Evolutionary conservation across 2,113 vertebrate genomes (phyloP), one percentile per base, ranked within the genome.

Genomic region (Monarcha castaneiventris): DNA sequence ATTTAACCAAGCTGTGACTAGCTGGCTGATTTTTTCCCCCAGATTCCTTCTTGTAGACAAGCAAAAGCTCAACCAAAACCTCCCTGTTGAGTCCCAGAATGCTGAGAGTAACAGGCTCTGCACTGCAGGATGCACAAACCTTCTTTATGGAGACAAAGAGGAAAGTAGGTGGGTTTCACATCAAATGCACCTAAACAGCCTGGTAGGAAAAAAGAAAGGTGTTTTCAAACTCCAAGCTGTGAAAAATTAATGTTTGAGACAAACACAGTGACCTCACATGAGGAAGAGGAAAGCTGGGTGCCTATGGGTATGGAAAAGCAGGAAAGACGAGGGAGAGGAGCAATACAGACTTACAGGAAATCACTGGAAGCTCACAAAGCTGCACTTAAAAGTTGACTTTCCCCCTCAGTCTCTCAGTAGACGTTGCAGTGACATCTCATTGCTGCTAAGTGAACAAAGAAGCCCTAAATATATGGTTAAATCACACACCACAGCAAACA

Each of bases 401-500:
- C 23, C 74, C 62, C 33, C 64, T 76, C 54, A 54, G 59, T 23
- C 16, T 78, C 81, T 95, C 84, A 41, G 79, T 68, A 94, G 74
- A 76, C 78, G 77, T 81, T 79, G 33, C 80, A 67, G 51, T 91
- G 90, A 63, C 72, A 89, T 66, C 51, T 93, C 67, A 83, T 15
- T 76, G 71, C 66, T 85, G 77, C 37, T 85, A 84, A 86, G 61
- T 39, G 84, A 96, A 88, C 55, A 97, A 92, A 87, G 74, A 30
- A 75, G 49, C 62, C 41, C 56, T 86, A 49, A 74, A 84, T 95
- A 55, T 54, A 92, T 56, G 76, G 90, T 68, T 91, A 93, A 89
- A 95, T 43, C 54, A 61, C 54, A 83, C 46, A 71, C 49, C 76
- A 88, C 59, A 93, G 78, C 78, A 97, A 95, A 93, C 87, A 91